phyloP scores from a whole-genome alignment of 2,888 invertebrate species.

The Chrysopilus asiliformis region DNA sequence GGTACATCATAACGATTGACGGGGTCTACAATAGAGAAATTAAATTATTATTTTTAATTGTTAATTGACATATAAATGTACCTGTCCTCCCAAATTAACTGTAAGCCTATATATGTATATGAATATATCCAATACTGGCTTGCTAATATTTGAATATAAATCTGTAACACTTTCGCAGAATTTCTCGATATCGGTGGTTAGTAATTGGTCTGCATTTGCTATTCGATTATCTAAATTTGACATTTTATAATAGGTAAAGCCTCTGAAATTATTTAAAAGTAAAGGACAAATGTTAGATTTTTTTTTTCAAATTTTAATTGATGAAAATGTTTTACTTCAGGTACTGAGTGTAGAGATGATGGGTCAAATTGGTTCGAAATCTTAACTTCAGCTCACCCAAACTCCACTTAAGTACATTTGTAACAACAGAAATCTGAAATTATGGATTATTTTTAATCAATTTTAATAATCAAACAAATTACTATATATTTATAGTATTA shows the following conservation, averaged over 20 bases:
- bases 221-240: constrained; percentile 89
- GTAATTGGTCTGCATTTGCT: constrained; percentile 87
- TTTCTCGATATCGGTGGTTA: constrained; percentile 94
- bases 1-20: constrained; percentile 71
- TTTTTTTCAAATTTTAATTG: constrained; percentile 1
- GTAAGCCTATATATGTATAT: constrained; percentile 88
- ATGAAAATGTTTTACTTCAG: constrained; percentile 58
- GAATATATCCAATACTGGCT: constrained; percentile 87
- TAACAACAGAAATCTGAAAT: constrained; percentile 79
- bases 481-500: no score
- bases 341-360: constrained; percentile 80
- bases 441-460: constrained; percentile 13
- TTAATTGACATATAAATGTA: constrained; percentile 21
- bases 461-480: constrained; percentile 1
- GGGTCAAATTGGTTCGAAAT: constrained; percentile 77
- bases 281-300: constrained; percentile 14
- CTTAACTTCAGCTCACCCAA: constrained; percentile 85
- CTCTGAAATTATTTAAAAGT: constrained; percentile 38
- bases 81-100: constrained; percentile 69
- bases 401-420: constrained; percentile 88
- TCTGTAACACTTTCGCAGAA: constrained; percentile 94
- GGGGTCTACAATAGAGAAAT: constrained; percentile 55
- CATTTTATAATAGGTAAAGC: constrained; percentile 94
- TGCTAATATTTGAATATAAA: constrained; percentile 91
- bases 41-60: constrained; percentile 1